phyloP scores from a whole-genome alignment of 2,888 invertebrate species.

The Cephus nigrinus region DNA sequence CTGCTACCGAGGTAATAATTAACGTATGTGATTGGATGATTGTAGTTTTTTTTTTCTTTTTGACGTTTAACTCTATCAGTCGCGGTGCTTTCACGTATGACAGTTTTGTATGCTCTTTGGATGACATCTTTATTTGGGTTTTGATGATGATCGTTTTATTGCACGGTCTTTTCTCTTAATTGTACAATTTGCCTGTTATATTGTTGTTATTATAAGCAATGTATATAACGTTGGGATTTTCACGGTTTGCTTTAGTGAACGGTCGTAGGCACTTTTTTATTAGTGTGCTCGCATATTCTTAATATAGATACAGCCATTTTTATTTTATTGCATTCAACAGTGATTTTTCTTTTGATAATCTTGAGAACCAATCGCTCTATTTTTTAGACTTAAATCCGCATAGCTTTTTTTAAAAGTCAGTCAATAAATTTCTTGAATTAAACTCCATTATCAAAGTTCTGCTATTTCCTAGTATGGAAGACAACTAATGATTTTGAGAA shows the following conservation, averaged over 20 bases:
- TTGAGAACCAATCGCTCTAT: neutral
- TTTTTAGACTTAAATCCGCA: neutral
- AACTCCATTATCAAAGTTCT: too few species aligned
- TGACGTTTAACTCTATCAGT: conserved; percentile 7
- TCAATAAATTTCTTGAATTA: neutral
- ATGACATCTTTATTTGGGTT: neutral
- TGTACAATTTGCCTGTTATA: neutral
- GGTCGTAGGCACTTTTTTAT: neutral
- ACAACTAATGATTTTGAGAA: too few species aligned
- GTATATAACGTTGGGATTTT: neutral
- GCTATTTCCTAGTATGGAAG: too few species aligned
- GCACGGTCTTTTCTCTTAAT: neutral
- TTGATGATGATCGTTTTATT: neutral
- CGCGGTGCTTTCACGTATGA: neutral
- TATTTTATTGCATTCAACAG: neutral
- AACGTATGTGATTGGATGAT: neutral
- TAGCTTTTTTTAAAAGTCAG: neutral
- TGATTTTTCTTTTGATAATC: neutral
- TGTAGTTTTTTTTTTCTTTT: neutral
- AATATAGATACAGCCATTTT: neutral
- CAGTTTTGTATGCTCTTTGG: neutral
- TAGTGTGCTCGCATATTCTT: neutral
- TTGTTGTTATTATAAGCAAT: neutral
- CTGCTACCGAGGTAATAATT: conserved; percentile 46
- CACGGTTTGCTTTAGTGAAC: neutral